phyloP scores from a whole-genome alignment of 2,888 invertebrate species.

The Pterostichus niger region DNA sequence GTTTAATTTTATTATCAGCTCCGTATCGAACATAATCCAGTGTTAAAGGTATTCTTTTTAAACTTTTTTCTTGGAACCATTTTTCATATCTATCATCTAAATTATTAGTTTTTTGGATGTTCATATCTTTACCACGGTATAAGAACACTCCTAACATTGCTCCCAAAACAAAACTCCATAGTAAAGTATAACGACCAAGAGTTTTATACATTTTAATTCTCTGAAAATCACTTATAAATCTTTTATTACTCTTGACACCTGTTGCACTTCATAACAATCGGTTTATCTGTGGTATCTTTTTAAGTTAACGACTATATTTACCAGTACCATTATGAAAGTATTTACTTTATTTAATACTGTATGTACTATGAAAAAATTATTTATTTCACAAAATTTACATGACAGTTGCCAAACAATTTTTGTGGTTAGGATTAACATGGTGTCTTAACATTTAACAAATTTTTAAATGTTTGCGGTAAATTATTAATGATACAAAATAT shows the following conservation, averaged over 20 bases:
- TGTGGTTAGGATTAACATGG: conserved; percentile 21
- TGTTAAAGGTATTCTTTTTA: conserved; percentile 61
- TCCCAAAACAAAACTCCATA: conserved; percentile 61
- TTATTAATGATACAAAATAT: background rate
- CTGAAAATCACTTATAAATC: background rate
- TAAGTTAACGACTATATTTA: too few species aligned
- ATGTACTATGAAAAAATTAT: background rate
- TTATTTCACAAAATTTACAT: conserved; percentile 1
- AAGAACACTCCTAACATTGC: conserved; percentile 55
- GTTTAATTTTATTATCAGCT: conserved; percentile 55
- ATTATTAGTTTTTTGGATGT: conserved; percentile 16
- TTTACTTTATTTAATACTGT: background rate
- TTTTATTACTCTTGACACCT: conserved; percentile 25
- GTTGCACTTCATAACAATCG: conserved; percentile 33
- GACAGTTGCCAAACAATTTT: background rate
- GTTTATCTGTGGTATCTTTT: too few species aligned
- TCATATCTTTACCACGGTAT: conserved; percentile 31
- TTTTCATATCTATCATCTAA: conserved; percentile 63
- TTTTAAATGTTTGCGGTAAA: background rate
- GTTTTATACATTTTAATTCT: conserved; percentile 57
- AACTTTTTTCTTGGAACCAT: conserved; percentile 66
- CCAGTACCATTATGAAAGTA: background rate
- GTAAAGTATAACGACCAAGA: conserved; percentile 47
- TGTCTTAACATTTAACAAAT: background rate
- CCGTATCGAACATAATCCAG: conserved; percentile 68